Base-by-base conservation (phyloP, 1,140 invertebrate genomes). In the Bombus terrestris region DNA sequence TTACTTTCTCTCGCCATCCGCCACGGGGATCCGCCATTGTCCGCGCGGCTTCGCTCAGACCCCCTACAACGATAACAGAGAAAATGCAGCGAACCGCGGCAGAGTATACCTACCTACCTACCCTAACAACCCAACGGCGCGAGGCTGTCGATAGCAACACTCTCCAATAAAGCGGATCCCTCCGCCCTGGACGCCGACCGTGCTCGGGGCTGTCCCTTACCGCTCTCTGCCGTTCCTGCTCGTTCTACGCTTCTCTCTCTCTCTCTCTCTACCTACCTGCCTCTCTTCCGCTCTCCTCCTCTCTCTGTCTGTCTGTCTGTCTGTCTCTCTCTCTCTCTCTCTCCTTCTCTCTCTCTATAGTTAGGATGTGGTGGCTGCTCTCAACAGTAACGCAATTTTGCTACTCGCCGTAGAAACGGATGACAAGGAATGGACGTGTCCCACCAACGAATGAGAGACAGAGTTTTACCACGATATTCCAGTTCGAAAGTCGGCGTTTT, bases 1-100 rank as follows among this genome's bases (percentile, higher is more conserved):
- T 94, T 94, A 94, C 94, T 94, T 94, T 94, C 93, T 94, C 93
- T 94, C 92, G 88, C 93, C 90, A 91, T 94, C 93, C 93, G 93
- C 93, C 87, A 93, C 90, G 92, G 93, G 91, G 88, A 91, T 92
- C 90, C 86, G 86, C 92, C 91, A 94, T 94, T 94, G 93, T 94
- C 92, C 93, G 90, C 91, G 87, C 87, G 91, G 91, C 92, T 91
- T 93, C 91, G 88, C 91, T 90, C 91, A 87, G 88, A 92, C 85
- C 91, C 88, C 92, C 92, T 92, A 92, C 93, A 94, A 94, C 91
- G 93, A 94, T 94, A 94, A 94, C 93, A 93, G 92, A 90, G 92
- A 93, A 94, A 94, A 94, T 92, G 92, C 93, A 94, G 89, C 91
- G 92, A 92, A 94, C 91, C 92, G 92, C 92, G 92, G 89, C 89